Base-by-base conservation (phyloP, 2,113 vertebrate genomes). In the Phainopepla nitens region DNA sequence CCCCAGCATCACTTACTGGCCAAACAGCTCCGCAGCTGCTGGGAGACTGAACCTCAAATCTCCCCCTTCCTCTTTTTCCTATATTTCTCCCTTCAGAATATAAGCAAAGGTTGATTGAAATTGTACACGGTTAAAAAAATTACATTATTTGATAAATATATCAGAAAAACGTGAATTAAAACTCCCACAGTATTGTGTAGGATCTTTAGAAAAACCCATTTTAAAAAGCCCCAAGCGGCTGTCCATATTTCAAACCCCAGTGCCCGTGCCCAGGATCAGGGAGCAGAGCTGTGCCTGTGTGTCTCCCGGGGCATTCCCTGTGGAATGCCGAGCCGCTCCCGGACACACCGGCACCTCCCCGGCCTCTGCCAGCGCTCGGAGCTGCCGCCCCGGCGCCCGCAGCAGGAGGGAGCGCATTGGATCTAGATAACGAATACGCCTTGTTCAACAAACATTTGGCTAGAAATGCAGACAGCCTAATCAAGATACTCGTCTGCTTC, bases 301-400 rank as follows among this genome's bases (percentile, higher is more conserved):
- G 2, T 15, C 24, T 49, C n/a, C 82, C 9, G 6, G 29, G 7
- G 31, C 62, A 4, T 10, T 47, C 33, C 24, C 54, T 1, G 2
- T 21, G n/a, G n/a, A n/a, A n/a, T 75, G 71, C 7, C 0, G 0
- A 11, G 20, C 18, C 0, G 0, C 45, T 82, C 62, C 91, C 7
- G 68, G 68, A 39, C 25, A 24, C 27, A 2, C 44, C 58, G 13
- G 58, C 29, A 10, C 42, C 12, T 2, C 2, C 4, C 2, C 1
- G 22, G 51, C 22, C 82, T 45, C 62, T 75, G 42, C 79, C 47
- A 25, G 44, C 0, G 11, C 75, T 56, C 5, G 7, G 75, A 82
- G 50, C 79, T 75, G 95, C 86, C 71, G 75, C 33, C 42, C 85
- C 79, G 90, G 92, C 86, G 66, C 42, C 45, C 3, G 0, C 57